A percentile compares a stretch with the other conserved stretches of the same genome.
These are phyloP conservation scores for Eueides isabella DNA, from an alignment of 1,140 invertebrate genomes.

Conservation along the genomic window DNA sequence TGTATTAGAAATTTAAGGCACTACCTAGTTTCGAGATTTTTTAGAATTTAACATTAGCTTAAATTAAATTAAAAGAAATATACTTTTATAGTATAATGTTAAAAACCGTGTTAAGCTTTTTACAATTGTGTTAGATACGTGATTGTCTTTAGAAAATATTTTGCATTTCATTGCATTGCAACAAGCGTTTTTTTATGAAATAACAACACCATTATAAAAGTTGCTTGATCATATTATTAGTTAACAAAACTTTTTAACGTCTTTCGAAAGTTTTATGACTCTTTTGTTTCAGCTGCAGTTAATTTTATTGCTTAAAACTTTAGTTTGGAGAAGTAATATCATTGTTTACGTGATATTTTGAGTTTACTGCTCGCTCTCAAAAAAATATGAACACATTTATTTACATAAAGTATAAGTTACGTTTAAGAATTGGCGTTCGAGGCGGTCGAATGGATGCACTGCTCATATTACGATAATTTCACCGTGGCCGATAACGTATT, in stretches of 20 bases:
- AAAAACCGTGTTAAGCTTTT: neutral
- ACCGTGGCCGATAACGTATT: conserved; percentile 69
- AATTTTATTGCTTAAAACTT: conserved; percentile 1
- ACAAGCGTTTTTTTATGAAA: neutral
- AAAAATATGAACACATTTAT: neutral
- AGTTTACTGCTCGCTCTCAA: neutral
- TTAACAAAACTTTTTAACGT: conserved; percentile 25
- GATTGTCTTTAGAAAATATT: neutral
- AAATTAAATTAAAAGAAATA: neutral
- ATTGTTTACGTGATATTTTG: conserved; percentile 23
- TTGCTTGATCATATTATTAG: conserved; percentile 14
- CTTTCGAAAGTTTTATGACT: conserved; percentile 36
- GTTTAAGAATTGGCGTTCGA: conserved; percentile 34
- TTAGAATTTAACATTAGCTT: neutral
- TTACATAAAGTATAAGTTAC: neutral
- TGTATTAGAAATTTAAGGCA: conserved; percentile 5
- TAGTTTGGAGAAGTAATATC: conserved; percentile 29
- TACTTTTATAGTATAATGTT: neutral
- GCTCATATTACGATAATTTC: conserved; percentile 59
- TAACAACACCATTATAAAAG: conserved; percentile 7
- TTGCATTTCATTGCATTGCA: conserved; percentile 1
- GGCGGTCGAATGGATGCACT: conserved; percentile 56
- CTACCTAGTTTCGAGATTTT: neutral
- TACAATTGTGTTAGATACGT: neutral
- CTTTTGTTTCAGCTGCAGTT: conserved; percentile 33